Evolutionary conservation across 2,888 invertebrate genomes (phyloP).

Genomic region (Chelonus formosanus): DNA sequence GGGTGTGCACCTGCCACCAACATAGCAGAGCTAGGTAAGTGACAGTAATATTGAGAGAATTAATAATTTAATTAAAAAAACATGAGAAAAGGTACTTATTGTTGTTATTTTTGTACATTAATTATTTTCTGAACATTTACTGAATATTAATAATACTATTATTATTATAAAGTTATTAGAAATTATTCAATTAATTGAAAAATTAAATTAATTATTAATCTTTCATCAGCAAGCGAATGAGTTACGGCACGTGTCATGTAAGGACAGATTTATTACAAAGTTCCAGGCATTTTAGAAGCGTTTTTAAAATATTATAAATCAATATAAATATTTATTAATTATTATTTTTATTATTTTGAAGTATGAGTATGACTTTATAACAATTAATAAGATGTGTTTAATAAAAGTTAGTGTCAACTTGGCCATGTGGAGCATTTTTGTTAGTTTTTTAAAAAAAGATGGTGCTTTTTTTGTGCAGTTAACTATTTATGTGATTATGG

Average conservation of each 20-base stretch:
- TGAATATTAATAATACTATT: background rate
- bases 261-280: constrained; percentile 52
- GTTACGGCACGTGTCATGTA: constrained; percentile 57
- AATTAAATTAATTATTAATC: too few relatives aligned
- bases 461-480: constrained; percentile 50
- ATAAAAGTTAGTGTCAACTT: constrained; percentile 63
- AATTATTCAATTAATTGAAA: too few relatives aligned
- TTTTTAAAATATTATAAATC: constrained; percentile 45
- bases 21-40: constrained; percentile 55
- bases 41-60: constrained; percentile 35
- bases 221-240: constrained; percentile 60
- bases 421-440: constrained; percentile 64
- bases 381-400: constrained; percentile 38
- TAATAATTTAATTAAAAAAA: constrained; percentile 34
- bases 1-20: constrained; percentile 65
- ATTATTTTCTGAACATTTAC: too few relatives aligned
- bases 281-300: constrained; percentile 62
- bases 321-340: constrained; percentile 18
- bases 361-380: constrained; percentile 38
- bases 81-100: constrained; percentile 13
- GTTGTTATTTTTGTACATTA: background rate
- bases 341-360: constrained; percentile 38
- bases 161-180: constrained; percentile 34
- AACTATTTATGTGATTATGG: constrained; percentile 51
- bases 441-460: constrained; percentile 51